Evolutionary conservation across 2,113 vertebrate species (phyloP).

Genomic region (Struthidea cinerea): DNA sequence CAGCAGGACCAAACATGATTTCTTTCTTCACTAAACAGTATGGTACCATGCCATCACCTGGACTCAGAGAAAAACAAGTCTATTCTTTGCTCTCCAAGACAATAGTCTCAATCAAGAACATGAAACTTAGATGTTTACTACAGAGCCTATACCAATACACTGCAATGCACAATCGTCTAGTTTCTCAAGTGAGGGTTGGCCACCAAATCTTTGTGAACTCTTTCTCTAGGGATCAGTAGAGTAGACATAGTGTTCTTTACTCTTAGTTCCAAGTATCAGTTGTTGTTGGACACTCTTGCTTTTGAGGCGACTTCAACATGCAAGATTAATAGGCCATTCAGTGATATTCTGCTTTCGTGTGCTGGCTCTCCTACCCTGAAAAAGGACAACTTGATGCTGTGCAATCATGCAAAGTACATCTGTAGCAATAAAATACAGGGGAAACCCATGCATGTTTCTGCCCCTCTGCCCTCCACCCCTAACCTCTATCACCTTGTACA

Average conservation of each 20-base stretch:
- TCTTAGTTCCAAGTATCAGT: neutral
- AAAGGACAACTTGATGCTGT: neutral
- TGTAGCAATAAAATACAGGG: neutral
- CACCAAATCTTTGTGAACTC: neutral
- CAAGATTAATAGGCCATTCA: neutral
- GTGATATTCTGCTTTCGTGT: neutral
- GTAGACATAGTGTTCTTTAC: neutral
- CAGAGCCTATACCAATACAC: neutral
- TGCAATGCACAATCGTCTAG: neutral
- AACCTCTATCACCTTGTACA: neutral
- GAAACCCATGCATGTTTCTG: neutral
- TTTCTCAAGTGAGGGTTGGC: neutral
- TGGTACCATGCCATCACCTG: neutral
- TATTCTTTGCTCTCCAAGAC: neutral
- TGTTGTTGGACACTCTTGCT: neutral
- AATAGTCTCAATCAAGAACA: neutral
- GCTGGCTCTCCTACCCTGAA: neutral
- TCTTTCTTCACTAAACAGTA: neutral
- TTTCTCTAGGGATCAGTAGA: neutral
- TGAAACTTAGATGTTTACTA: neutral
- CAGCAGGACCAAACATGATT: neutral
- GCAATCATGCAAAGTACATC: neutral
- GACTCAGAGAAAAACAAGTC: neutral
- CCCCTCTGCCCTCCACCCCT: rapidly evolving
- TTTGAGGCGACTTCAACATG: neutral